A percentile compares a stretch with the other conserved stretches of the same genome.
Evolutionary conservation across 2,797 vertebrate genomes (phyloP).

Genomic region (Orestias chungarensis): DNA sequence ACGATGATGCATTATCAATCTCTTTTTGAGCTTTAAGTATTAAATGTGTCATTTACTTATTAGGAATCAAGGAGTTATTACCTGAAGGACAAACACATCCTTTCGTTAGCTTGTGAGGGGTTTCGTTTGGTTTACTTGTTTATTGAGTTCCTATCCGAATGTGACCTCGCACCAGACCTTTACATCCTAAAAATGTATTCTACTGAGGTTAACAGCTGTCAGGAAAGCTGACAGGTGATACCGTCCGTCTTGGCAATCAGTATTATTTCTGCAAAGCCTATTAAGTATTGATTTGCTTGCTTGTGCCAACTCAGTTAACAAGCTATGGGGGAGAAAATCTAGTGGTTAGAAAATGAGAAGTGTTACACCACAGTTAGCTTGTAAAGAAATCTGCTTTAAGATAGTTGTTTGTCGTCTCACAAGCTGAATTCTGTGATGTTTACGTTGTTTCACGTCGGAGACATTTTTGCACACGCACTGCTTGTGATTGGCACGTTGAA

Average conservation of each 20-base stretch:
- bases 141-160: conserved; percentile 35
- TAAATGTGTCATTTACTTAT: conserved; percentile 16
- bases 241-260: conserved; percentile 35
- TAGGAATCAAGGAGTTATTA: neutral
- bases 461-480: neutral
- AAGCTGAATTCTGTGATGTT: too few relatives aligned
- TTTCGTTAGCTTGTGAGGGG: neutral
- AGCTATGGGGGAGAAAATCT: conserved; percentile 40
- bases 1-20: conserved; percentile 43
- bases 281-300: conserved; percentile 64
- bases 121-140: conserved; percentile 31
- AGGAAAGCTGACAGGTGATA: conserved; percentile 26
- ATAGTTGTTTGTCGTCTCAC: too few relatives aligned
- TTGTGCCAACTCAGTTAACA: conserved; percentile 56
- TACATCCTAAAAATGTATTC: conserved; percentile 57
- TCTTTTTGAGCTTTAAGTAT: conserved; percentile 16
- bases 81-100: conserved; percentile 9
- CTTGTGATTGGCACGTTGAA: neutral
- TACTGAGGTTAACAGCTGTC: conserved; percentile 46
- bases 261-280: conserved; percentile 55
- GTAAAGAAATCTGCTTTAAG: neutral
- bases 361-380: conserved; percentile 15
- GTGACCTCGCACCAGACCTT: conserved; percentile 33
- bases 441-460: too few relatives aligned
- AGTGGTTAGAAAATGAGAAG: conserved; percentile 30